Conservation (phyloP, 2,113 vertebrate species). For the Leptosomus discolor region DNA sequence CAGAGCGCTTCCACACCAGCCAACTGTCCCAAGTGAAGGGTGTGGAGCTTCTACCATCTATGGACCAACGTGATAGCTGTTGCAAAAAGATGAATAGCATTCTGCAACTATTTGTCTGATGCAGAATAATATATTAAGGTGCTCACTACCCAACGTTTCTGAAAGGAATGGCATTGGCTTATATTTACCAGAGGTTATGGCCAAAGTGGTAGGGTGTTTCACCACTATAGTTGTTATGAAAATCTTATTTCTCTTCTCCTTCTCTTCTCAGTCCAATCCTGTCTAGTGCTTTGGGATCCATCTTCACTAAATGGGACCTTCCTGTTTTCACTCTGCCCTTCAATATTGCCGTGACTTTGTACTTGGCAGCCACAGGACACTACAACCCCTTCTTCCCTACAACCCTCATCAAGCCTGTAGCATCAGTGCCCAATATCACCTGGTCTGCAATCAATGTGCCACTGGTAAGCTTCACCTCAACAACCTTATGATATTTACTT, state of each 20-base stretch:
- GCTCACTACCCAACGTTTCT: background rate
- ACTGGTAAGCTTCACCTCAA: conserved; percentile 74
- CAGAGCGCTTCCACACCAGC: fast-evolving
- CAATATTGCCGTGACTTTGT: conserved; percentile 87
- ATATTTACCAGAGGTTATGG: background rate
- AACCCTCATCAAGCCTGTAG: conserved; percentile 79
- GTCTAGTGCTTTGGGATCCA: conserved; percentile 85
- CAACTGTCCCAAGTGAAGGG: background rate
- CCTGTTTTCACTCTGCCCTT: conserved; percentile 93
- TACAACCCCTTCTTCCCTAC: conserved; percentile 86
- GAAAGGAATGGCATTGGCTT: background rate
- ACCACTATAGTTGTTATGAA: background rate
- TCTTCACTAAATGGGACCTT: conserved; percentile 92
- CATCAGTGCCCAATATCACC: conserved; percentile 82
- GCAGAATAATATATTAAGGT: background rate
- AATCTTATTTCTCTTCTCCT: background rate
- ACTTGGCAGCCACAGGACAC: conserved; percentile 89
- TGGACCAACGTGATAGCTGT: background rate
- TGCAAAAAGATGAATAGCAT: background rate
- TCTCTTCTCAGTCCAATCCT: conserved; percentile 81
- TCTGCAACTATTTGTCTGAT: background rate
- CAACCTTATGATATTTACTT: background rate
- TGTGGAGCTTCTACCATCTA: background rate
- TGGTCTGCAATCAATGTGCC: conserved; percentile 83
- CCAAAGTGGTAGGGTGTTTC: background rate